A percentile compares a stretch with the other conserved stretches of the same genome.
These are phyloP conservation scores for Capreolus pygargus DNA, from an alignment of 2,113 vertebrate species.

Conservation along the genomic window DNA sequence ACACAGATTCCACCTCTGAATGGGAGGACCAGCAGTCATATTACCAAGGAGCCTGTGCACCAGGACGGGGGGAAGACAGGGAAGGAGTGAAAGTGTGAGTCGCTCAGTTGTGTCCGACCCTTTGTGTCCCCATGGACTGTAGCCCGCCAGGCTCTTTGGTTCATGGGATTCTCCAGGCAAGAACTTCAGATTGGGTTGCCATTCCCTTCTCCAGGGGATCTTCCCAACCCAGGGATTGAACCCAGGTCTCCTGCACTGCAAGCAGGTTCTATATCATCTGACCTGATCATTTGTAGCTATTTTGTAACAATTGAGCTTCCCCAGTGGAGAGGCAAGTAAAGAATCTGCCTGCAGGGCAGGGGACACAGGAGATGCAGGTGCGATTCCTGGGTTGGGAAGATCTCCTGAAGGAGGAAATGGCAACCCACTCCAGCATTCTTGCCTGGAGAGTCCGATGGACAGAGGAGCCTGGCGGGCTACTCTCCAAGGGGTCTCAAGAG, in stretches of 20 bases:
- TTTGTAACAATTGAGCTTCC: background rate
- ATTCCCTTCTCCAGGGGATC: background rate
- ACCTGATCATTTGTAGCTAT: background rate
- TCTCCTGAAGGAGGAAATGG: background rate
- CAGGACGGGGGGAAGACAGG: too few relatives aligned
- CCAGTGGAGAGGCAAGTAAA: accelerated
- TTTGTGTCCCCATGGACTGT: background rate
- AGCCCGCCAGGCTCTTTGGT: background rate
- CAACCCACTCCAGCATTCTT: too few relatives aligned
- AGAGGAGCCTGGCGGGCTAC: too few relatives aligned
- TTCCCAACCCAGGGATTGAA: background rate
- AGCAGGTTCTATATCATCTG: background rate
- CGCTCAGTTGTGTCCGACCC: background rate
- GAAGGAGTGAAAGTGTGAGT: background rate
- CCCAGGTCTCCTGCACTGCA: background rate
- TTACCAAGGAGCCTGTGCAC: background rate
- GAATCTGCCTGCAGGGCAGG: background rate
- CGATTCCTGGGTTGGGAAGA: background rate
- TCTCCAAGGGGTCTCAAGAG: too few relatives aligned
- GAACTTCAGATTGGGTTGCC: background rate
- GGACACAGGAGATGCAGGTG: background rate
- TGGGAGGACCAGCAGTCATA: background rate
- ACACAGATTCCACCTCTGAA: background rate
- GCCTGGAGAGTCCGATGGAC: too few relatives aligned
- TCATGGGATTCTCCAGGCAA: background rate